These are phyloP conservation scores for Cabera pusaria DNA, from an alignment of 2,888 invertebrate genomes.

Conservation along the genomic window DNA sequence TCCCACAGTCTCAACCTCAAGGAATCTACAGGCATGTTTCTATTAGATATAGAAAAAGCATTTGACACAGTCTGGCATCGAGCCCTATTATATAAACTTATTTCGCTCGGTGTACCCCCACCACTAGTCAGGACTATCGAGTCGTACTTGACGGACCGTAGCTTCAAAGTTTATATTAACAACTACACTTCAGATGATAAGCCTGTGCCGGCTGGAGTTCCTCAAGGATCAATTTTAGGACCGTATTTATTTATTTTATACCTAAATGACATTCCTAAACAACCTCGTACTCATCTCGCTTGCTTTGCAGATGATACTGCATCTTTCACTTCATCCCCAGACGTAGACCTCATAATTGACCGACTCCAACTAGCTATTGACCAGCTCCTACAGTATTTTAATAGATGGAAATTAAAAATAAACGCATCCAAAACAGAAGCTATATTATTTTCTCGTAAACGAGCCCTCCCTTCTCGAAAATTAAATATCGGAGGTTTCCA, in stretches of 20 bases:
- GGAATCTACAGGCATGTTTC: conserved; percentile 6
- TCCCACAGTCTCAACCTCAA: conserved; percentile 2
- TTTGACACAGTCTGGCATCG: conserved; percentile 3
- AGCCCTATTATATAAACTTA: conserved; percentile 2
- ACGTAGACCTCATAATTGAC: neutral
- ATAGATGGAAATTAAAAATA: neutral
- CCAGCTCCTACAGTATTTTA: neutral
- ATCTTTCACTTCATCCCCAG: neutral
- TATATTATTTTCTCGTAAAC: conserved; percentile 9
- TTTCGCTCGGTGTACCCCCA: neutral
- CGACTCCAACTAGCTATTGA: neutral
- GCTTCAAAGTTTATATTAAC: conserved; percentile 1
- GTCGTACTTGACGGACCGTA: conserved; percentile 1
- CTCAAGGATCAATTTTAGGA: conserved; percentile 9
- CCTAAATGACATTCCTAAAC: conserved; percentile 7
- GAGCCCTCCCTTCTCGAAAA: neutral
- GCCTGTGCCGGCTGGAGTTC: conserved; percentile 6
- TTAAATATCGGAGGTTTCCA: conserved; percentile 1
- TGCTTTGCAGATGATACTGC: conserved; percentile 11
- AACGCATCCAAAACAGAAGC: conserved; percentile 5
- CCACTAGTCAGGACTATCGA: neutral
- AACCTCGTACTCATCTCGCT: conserved; percentile 1
- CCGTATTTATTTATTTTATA: conserved; percentile 3
- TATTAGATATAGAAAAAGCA: neutral
- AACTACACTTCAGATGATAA: neutral